Evolutionary conservation across 2,888 invertebrate species (phyloP).

Genomic region (Nipponacmea schrenckii): DNA sequence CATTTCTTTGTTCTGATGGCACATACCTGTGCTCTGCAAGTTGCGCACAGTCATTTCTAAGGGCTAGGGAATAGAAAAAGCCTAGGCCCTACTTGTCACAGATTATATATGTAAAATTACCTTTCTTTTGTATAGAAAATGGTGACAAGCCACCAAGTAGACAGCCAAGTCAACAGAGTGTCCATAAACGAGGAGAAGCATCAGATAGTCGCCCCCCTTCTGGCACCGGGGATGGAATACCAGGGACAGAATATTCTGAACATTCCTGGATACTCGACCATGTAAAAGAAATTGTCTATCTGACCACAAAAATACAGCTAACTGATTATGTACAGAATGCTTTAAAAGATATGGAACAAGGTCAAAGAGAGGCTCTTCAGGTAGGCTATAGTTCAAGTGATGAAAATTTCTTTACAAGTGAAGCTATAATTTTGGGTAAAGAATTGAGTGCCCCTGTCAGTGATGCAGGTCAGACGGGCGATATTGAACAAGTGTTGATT

Average conservation of each 20-base stretch:
- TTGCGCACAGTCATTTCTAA: too few species aligned
- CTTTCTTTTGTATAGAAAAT: too few species aligned
- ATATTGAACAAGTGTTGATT: too few species aligned
- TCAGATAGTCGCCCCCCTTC: neutral
- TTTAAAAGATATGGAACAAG: conserved; percentile 47
- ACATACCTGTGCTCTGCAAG: too few species aligned
- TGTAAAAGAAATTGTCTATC: conserved; percentile 61
- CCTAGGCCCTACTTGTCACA: too few species aligned
- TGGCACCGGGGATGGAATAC: neutral
- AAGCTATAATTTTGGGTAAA: too few species aligned
- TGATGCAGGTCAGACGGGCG: too few species aligned
- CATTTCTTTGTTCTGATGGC: too few species aligned
- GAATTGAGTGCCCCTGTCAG: too few species aligned
- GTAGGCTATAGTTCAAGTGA: conserved; percentile 37
- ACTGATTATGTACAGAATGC: conserved; percentile 54
- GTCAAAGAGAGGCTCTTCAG: conserved; percentile 53
- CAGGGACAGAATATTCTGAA: conserved; percentile 20
- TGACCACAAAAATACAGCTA: conserved; percentile 61
- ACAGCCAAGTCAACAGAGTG: conserved; percentile 17
- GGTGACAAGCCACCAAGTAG: conserved; percentile 12
- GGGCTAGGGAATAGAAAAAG: too few species aligned
- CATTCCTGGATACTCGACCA: conserved; percentile 63
- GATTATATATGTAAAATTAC: too few species aligned
- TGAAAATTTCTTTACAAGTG: too few species aligned
- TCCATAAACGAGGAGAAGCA: neutral